phyloP scores from a whole-genome alignment of 2,797 vertebrate species.

The Phoeniculus purpureus region DNA sequence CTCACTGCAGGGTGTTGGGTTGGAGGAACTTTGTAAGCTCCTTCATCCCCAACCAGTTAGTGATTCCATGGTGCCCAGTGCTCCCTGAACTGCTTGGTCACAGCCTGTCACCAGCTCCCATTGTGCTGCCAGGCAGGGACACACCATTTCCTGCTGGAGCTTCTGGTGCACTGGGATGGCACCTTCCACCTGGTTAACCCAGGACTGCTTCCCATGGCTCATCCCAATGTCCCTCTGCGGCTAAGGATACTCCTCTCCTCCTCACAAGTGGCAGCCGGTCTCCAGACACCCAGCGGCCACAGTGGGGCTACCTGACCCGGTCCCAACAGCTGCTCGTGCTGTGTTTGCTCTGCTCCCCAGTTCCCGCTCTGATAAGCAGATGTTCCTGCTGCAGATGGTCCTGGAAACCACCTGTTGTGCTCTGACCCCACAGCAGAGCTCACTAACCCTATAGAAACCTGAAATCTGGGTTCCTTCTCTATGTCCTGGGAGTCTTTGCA shows the following conservation, averaged over 20 bases:
- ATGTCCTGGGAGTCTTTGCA: not conserved
- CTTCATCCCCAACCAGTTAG: not conserved
- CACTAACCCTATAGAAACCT: not conserved
- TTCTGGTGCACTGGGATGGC: not conserved
- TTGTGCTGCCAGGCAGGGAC: too few species aligned
- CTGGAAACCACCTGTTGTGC: not conserved
- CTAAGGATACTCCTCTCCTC: rapidly evolving
- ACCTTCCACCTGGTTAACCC: not conserved
- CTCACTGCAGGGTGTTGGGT: not conserved
- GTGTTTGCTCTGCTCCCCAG: not conserved
- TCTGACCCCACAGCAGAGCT: not conserved
- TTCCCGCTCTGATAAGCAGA: not conserved
- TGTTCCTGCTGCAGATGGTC: not conserved
- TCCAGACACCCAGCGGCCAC: not conserved
- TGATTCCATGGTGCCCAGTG: rapidly evolving
- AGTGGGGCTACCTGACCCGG: too few species aligned
- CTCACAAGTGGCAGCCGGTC: not conserved
- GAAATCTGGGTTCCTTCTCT: not conserved
- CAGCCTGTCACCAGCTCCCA: not conserved
- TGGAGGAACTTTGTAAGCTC: not conserved
- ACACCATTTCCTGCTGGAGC: not conserved
- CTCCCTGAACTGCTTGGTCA: not conserved
- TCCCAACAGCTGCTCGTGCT: not conserved
- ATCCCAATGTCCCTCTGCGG: not conserved
- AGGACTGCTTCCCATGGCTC: not conserved